These are phyloP conservation scores for Pyxicephalus adspersus DNA, from an alignment of 2,113 vertebrate genomes.

Conservation along the genomic window DNA sequence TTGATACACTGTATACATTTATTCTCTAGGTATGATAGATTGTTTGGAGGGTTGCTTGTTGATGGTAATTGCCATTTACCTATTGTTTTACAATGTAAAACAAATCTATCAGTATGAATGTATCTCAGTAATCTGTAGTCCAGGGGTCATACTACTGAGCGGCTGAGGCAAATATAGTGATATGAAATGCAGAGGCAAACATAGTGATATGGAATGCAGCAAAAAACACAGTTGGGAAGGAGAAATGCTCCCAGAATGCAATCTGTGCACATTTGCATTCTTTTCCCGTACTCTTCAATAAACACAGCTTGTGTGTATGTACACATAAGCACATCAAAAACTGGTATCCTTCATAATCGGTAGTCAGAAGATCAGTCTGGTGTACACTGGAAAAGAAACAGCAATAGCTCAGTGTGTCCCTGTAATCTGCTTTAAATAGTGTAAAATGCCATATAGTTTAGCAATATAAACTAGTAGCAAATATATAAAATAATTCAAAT, in stretches of 20 bases:
- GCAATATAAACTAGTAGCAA: not conserved
- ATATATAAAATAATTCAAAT: not conserved
- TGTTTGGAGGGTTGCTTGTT: too few relatives aligned
- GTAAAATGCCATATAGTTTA: not conserved
- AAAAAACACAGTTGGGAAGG: not conserved
- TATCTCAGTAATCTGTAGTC: not conserved
- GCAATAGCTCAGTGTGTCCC: not conserved
- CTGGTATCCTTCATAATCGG: conserved; percentile 8
- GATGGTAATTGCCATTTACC: too few relatives aligned
- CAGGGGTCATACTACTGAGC: not conserved
- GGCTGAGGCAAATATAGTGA: not conserved
- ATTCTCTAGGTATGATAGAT: too few relatives aligned
- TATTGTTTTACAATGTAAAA: too few relatives aligned
- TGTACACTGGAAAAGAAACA: not conserved
- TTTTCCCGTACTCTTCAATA: not conserved
- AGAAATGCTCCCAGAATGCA: conserved; percentile 31
- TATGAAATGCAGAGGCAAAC: not conserved
- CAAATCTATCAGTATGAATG: too few relatives aligned
- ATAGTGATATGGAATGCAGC: not conserved
- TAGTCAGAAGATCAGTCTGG: conserved; percentile 5
- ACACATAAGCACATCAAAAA: conserved; percentile 1
- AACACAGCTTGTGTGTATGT: not conserved
- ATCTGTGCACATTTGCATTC: conserved; percentile 19
- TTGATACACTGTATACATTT: too few relatives aligned
- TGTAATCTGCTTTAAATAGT: not conserved